Percentiles rank a stretch among this genome's conserved stretches.
phyloP scores from a whole-genome alignment of 2,888 invertebrate species.

The Phalera bucephala region DNA sequence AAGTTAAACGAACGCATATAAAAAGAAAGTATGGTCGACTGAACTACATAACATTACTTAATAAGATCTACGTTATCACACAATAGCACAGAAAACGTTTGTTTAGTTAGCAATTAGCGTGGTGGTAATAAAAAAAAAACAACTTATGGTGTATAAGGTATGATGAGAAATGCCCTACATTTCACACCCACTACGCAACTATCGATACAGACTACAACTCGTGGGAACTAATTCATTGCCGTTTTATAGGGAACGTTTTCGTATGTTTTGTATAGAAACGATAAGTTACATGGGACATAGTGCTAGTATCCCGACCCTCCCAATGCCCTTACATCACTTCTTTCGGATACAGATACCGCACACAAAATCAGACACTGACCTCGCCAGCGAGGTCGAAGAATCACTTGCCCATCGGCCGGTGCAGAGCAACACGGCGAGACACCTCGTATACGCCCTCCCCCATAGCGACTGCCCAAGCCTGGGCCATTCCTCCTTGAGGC shows the following conservation, averaged over 20 bases:
- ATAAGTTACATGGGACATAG: conserved; percentile 7
- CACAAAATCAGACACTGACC: no score
- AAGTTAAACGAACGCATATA: not conserved
- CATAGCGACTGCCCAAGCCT: no score
- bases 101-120: no score
- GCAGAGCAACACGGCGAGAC: no score
- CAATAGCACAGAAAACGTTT: conserved; percentile 20
- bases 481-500: no score
- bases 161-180: conserved; percentile 46
- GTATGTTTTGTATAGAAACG: conserved; percentile 6
- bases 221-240: conserved; percentile 19
- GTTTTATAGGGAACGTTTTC: conserved; percentile 4
- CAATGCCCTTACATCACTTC: no score
- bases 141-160: conserved; percentile 11
- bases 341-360: no score
- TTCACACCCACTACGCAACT: conserved; percentile 28
- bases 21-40: not conserved
- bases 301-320: no score
- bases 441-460: no score
- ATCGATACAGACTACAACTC: conserved; percentile 5
- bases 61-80: not conserved
- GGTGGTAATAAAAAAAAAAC: conserved; percentile 22
- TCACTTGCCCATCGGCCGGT: no score
- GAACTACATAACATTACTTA: not conserved
- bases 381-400: no score